Conservation (phyloP, 2,888 invertebrate genomes). For the Cryptosula pallasiana region DNA sequence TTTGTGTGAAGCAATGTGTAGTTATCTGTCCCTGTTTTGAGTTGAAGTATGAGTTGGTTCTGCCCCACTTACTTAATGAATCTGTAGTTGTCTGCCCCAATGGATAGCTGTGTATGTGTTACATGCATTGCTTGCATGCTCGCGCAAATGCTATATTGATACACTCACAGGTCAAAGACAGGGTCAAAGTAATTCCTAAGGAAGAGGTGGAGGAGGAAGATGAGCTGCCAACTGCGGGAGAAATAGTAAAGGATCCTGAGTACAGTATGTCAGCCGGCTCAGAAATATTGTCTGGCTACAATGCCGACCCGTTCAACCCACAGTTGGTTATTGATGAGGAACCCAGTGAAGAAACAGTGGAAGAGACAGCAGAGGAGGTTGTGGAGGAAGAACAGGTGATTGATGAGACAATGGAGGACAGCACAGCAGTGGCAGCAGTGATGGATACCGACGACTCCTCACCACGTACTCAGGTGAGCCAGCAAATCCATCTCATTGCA, state of each 20-base stretch:
- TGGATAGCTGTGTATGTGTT: no score
- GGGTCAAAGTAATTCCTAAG: no score
- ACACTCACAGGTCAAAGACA: no score
- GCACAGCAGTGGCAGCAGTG: not conserved
- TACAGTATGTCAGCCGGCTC: not conserved
- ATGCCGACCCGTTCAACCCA: not conserved
- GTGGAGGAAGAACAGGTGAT: not conserved
- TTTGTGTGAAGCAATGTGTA: no score
- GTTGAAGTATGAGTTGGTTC: not conserved
- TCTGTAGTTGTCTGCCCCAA: no score
- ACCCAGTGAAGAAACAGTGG: not conserved
- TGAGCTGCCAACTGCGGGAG: conserved; percentile 31
- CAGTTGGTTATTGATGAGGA: not conserved
- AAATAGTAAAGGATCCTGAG: not conserved
- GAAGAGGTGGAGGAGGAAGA: conserved; percentile 37
- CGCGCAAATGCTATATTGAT: no score
- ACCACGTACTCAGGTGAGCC: not conserved
- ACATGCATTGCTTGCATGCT: no score
- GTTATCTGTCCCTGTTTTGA: no score
- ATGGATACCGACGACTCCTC: not conserved
- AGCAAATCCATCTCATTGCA: no score
- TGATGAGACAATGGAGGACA: not conserved
- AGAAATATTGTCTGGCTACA: not conserved
- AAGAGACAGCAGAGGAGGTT: no score
- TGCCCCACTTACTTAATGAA: no score